A percentile compares a stretch with the other conserved stretches of the same genome.
Evolutionary conservation across 2,888 invertebrate species (phyloP).

Genomic region (Synergus laeviventris): DNA sequence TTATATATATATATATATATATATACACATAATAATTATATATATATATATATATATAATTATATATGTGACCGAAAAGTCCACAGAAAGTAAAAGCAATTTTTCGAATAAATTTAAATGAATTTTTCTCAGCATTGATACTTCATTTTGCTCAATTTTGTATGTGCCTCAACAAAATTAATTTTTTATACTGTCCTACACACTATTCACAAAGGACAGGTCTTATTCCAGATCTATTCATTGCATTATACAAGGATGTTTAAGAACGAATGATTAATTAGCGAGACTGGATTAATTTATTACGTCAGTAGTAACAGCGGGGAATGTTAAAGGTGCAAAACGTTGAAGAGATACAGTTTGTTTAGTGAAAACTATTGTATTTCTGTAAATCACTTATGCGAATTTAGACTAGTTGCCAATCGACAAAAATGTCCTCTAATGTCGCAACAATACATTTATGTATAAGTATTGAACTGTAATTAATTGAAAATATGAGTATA

Average conservation of each 20-base stretch:
- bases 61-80: background rate
- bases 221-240: slow-evolving; percentile 12
- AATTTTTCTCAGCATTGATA: background rate
- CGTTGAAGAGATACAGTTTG: slow-evolving; percentile 6
- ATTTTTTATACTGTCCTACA: slow-evolving; percentile 39
- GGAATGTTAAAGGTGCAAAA: background rate
- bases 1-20: too few relatives aligned
- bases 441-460: slow-evolving; percentile 24
- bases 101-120: background rate
- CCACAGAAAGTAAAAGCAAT: slow-evolving; percentile 23
- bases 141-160: slow-evolving; percentile 24
- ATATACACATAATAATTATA: background rate
- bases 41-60: too few relatives aligned
- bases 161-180: slow-evolving; percentile 32
- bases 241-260: slow-evolving; percentile 1
- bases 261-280: slow-evolving; percentile 19
- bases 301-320: background rate
- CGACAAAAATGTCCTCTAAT: slow-evolving; percentile 18
- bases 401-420: slow-evolving; percentile 27
- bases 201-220: slow-evolving; percentile 10
- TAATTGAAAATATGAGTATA: slow-evolving; percentile 52
- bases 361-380: slow-evolving; percentile 17
- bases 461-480: slow-evolving; percentile 35
- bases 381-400: slow-evolving; percentile 35
- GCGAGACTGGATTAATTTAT: slow-evolving; percentile 19